These are phyloP conservation scores for Cheirogaleus medius DNA, from an alignment of 2,113 vertebrate species.

Conservation along the genomic window DNA sequence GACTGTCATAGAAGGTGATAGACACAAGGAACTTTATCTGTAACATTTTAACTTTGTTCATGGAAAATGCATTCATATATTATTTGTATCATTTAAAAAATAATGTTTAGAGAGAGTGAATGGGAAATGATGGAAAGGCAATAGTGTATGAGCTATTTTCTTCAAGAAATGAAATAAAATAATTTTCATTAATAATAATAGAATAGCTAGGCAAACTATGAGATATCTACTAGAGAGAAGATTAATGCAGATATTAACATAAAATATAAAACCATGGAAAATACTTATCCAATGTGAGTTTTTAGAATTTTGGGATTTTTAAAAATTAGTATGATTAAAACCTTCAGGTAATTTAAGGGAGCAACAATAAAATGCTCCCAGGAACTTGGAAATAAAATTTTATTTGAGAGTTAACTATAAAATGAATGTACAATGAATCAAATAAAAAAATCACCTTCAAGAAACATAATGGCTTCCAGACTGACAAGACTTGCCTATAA, in stretches of 20 bases:
- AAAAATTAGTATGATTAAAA: conserved; percentile 29
- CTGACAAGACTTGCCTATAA: neutral
- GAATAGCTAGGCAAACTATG: neutral
- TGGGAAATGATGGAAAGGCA: conserved; percentile 2
- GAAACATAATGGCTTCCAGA: neutral
- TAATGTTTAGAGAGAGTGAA: neutral
- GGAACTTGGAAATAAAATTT: conserved; percentile 28
- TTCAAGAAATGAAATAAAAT: neutral
- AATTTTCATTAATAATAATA: neutral
- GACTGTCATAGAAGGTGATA: neutral
- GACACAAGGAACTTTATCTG: neutral
- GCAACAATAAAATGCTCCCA: neutral
- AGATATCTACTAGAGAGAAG: neutral
- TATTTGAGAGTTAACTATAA: neutral
- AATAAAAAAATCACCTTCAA: neutral
- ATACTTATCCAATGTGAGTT: neutral
- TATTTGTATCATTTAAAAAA: neutral
- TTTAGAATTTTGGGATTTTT: neutral
- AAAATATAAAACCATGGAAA: neutral
- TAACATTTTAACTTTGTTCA: neutral
- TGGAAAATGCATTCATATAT: neutral
- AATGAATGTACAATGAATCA: neutral
- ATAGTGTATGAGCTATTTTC: neutral
- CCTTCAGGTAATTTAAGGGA: neutral
- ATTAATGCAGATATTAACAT: neutral